A percentile compares a stretch with the other conserved stretches of the same genome.
These are phyloP conservation scores for Corythornis vintsioides DNA, from an alignment of 2,113 vertebrate species.

Conservation along the genomic window DNA sequence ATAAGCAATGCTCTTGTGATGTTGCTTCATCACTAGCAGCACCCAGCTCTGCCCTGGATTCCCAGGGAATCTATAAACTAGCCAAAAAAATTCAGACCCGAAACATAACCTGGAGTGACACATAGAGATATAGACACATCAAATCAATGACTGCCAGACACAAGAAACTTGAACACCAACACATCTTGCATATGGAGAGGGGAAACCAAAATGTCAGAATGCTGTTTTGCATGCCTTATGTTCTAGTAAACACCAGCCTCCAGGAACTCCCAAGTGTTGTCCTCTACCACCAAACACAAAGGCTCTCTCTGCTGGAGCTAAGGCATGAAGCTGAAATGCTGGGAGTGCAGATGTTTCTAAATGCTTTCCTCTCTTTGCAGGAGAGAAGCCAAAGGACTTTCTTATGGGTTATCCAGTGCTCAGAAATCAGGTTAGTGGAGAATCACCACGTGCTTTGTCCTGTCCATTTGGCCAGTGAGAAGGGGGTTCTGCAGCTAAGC, in stretches of 20 bases:
- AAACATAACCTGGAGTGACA: neutral
- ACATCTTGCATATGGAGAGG: neutral
- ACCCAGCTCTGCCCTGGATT: neutral
- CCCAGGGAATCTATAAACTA: neutral
- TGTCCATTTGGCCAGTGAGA: neutral
- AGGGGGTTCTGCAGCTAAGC: neutral
- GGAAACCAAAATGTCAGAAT: neutral
- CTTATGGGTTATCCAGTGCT: slow-evolving; percentile 74
- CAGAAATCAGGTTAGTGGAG: slow-evolving; percentile 81
- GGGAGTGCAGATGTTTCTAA: neutral
- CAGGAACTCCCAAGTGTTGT: neutral
- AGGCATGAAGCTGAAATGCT: neutral
- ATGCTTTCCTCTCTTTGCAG: slow-evolving; percentile 67
- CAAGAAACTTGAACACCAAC: neutral
- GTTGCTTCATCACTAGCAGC: neutral
- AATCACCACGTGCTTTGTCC: neutral
- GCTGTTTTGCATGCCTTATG: neutral
- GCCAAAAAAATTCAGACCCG: neutral
- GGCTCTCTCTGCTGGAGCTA: neutral
- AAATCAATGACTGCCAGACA: neutral
- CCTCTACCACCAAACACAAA: neutral
- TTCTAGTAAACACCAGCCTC: neutral
- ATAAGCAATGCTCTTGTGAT: neutral
- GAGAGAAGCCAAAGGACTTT: slow-evolving; percentile 80
- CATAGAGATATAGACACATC: accelerated